phyloP scores from a whole-genome alignment of 2,888 invertebrate species.

The Scaptomyza polygonia region DNA sequence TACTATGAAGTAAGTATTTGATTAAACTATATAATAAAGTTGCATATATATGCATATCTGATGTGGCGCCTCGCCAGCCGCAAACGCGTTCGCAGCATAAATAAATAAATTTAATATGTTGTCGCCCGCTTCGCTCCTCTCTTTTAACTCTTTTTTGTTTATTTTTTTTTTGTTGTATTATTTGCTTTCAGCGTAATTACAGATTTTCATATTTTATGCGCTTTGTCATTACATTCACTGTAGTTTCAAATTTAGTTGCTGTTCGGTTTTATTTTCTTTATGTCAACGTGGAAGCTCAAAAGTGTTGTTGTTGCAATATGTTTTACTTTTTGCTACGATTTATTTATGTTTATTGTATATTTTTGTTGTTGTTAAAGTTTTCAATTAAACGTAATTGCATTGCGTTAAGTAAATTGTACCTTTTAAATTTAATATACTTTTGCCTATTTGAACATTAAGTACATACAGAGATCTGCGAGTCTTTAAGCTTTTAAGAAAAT shows the following conservation, averaged over 20 bases:
- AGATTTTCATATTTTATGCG: conserved; percentile 52
- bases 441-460: too few relatives aligned
- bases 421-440: too few relatives aligned
- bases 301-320: conserved; percentile 25
- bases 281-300: conserved; percentile 59
- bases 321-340: conserved; percentile 5
- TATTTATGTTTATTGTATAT: conserved; percentile 2
- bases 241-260: conserved; percentile 29
- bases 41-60: background rate
- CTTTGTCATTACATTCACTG: conserved; percentile 43
- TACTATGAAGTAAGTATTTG: conserved; percentile 13
- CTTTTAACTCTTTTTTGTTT: conserved; percentile 9
- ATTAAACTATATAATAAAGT: background rate
- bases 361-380: conserved; percentile 17
- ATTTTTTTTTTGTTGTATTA: conserved; percentile 5
- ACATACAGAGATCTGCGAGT: too few relatives aligned
- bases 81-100: conserved; percentile 35
- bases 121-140: conserved; percentile 8
- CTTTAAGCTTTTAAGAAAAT: too few relatives aligned
- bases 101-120: conserved; percentile 44
- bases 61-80: conserved; percentile 18
- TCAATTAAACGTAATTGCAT: conserved; percentile 44
- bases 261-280: conserved; percentile 45
- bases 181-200: conserved; percentile 54
- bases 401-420: conserved; percentile 16